Evolutionary conservation across 2,113 vertebrate genomes (phyloP).

Genomic region (Sebastes schlegelii): DNA sequence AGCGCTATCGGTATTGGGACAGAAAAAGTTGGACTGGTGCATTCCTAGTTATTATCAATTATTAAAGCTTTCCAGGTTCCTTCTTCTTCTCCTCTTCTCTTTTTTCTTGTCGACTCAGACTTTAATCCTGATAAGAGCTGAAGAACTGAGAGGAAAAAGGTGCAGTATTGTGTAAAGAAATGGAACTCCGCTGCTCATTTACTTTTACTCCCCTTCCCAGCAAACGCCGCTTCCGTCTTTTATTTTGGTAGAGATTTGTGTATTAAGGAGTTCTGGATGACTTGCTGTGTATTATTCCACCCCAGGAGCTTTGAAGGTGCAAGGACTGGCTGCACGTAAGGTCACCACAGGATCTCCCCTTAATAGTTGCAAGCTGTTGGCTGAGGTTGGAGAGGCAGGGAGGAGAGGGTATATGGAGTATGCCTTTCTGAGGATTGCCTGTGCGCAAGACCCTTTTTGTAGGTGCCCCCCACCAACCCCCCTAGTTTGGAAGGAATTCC

Average conservation of each 20-base stretch:
- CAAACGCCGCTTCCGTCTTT: slow-evolving; percentile 43
- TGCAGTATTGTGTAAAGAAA: slow-evolving; percentile 31
- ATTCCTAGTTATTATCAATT: neutral
- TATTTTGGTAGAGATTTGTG: slow-evolving; percentile 77
- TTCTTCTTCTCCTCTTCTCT: slow-evolving; percentile 10
- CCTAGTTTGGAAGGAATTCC: slow-evolving; percentile 70
- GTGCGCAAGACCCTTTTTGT: slow-evolving; percentile 50
- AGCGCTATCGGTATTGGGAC: too few relatives aligned
- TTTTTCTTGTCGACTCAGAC: slow-evolving; percentile 14
- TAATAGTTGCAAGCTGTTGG: slow-evolving; percentile 87
- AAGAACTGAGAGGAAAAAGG: slow-evolving; percentile 10
- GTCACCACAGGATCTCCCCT: slow-evolving; percentile 82
- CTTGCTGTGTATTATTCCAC: slow-evolving; percentile 83
- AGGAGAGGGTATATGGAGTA: slow-evolving; percentile 59
- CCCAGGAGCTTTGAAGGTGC: slow-evolving; percentile 82
- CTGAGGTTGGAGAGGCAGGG: slow-evolving; percentile 72
- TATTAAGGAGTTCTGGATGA: slow-evolving; percentile 84
- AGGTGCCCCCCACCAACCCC: slow-evolving; percentile 31
- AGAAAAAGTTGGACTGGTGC: too few relatives aligned
- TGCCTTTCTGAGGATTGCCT: slow-evolving; percentile 71
- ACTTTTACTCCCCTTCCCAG: slow-evolving; percentile 49
- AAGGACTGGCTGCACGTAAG: slow-evolving; percentile 82
- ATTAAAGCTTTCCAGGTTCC: slow-evolving; percentile 30
- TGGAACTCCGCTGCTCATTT: slow-evolving; percentile 44
- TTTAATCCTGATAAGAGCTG: slow-evolving; percentile 30